A percentile compares a stretch with the other conserved stretches of the same genome.
phyloP scores from a whole-genome alignment of 2,113 vertebrate genomes.

The Sander vitreus region DNA sequence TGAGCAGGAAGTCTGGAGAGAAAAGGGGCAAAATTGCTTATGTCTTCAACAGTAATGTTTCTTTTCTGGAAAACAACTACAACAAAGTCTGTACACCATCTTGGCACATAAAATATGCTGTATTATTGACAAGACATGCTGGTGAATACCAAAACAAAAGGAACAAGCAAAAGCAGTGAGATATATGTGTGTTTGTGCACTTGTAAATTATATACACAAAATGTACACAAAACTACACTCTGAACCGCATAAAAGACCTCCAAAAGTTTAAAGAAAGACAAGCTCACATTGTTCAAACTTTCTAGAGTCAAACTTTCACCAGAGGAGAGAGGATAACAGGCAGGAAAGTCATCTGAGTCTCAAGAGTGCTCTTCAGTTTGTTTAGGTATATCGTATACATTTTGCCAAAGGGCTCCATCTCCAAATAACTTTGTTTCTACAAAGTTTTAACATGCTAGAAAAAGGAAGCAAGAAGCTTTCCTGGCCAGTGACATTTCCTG shows the following conservation, averaged over 20 bases:
- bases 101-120: constrained; percentile 5
- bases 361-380: neutral
- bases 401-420: constrained; percentile 11
- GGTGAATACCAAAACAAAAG: constrained; percentile 44
- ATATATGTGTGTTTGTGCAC: constrained; percentile 11
- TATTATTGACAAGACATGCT: constrained; percentile 38
- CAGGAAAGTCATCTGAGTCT: constrained; percentile 8
- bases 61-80: neutral
- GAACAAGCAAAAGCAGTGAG: constrained; percentile 10
- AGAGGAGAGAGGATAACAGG: constrained; percentile 10
- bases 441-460: constrained; percentile 24
- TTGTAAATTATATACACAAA: constrained; percentile 24
- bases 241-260: constrained; percentile 17
- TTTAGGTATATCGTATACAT: constrained; percentile 1
- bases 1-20: constrained; percentile 17
- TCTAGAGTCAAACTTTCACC: constrained; percentile 36
- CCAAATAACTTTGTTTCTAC: constrained; percentile 15
- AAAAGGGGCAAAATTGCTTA: constrained; percentile 48
- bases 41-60: neutral
- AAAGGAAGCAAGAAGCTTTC: constrained; percentile 48
- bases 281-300: constrained; percentile 31
- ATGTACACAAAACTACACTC: neutral
- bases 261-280: constrained; percentile 1
- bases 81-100: constrained; percentile 2
- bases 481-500: constrained; percentile 52